These are phyloP conservation scores for Galaxea fascicularis DNA, from an alignment of 92 coral and sea anemone genomes.

Conservation along the genomic window DNA sequence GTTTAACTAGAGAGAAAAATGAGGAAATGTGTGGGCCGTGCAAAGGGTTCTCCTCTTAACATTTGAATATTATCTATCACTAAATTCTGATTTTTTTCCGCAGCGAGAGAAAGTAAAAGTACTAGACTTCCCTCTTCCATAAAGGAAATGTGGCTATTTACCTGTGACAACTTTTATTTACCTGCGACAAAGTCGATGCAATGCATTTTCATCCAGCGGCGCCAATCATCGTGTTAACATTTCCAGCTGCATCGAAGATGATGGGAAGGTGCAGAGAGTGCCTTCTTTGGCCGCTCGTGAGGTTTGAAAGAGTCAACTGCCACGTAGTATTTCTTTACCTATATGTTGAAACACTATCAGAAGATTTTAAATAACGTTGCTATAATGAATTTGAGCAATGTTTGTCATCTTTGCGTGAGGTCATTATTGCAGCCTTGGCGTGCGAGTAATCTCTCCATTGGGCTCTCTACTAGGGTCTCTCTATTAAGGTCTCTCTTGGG, in stretches of 20 bases:
- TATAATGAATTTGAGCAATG: too few species aligned
- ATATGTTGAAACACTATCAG: slow-evolving; percentile 40
- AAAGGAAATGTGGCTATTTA: background rate
- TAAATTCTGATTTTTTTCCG: too few species aligned
- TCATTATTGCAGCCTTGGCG: too few species aligned
- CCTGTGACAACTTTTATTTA: background rate
- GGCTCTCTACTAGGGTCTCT: too few species aligned
- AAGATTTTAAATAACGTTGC: too few species aligned
- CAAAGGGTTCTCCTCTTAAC: too few species aligned
- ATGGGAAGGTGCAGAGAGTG: slow-evolving; percentile 74
- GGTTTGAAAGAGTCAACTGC: slow-evolving; percentile 68
- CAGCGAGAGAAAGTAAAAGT: background rate
- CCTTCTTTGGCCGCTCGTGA: slow-evolving; percentile 69
- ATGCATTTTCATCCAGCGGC: slow-evolving; percentile 81
- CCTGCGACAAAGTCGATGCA: slow-evolving; percentile 76
- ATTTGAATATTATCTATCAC: too few species aligned
- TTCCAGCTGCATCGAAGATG: slow-evolving; percentile 62
- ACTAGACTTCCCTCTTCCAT: background rate
- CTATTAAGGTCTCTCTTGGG: too few species aligned
- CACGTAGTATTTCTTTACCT: slow-evolving; percentile 73
- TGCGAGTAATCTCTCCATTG: too few species aligned
- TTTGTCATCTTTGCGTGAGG: too few species aligned
- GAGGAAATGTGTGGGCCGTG: too few species aligned
- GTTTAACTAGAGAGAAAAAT: too few species aligned
- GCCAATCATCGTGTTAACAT: slow-evolving; percentile 79